These are phyloP conservation scores for Aspidapion aeneum DNA, from an alignment of 2,888 invertebrate genomes.

Conservation along the genomic window DNA sequence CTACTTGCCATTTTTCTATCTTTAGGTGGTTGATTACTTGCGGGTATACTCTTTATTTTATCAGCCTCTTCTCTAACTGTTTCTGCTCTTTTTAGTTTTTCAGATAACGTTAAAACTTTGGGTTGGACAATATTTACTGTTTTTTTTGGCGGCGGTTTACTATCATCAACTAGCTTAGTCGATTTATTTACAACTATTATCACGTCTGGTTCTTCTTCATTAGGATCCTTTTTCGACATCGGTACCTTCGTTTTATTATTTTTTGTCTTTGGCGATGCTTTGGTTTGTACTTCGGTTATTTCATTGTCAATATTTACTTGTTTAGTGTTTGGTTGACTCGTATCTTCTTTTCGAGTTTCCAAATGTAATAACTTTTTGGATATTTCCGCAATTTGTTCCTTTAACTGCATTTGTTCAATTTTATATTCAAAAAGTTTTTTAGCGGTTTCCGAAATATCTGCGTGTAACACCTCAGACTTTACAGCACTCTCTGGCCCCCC, in stretches of 20 bases:
- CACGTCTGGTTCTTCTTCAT: background rate
- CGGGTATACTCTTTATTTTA: background rate
- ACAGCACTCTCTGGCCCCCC: background rate
- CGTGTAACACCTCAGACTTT: background rate
- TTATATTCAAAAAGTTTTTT: background rate
- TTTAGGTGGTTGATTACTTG: background rate
- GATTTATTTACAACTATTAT: background rate
- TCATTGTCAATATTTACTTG: background rate
- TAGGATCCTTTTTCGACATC: background rate
- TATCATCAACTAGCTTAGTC: background rate
- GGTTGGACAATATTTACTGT: background rate
- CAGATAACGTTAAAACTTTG: too few species aligned
- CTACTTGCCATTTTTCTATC: background rate
- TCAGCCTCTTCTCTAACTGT: background rate
- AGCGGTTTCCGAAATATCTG: background rate
- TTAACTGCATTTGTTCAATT: background rate
- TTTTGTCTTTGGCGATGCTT: background rate
- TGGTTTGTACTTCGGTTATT: background rate
- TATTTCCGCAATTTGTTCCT: background rate
- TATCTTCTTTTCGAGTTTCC: background rate
- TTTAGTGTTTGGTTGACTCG: too few species aligned
- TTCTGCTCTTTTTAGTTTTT: background rate
- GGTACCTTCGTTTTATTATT: background rate
- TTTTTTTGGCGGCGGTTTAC: too few species aligned
- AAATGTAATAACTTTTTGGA: background rate